A percentile compares a stretch with the other conserved stretches of the same genome.
phyloP scores from a whole-genome alignment of 2,113 vertebrate genomes.

The Nothoprocta perdicaria region DNA sequence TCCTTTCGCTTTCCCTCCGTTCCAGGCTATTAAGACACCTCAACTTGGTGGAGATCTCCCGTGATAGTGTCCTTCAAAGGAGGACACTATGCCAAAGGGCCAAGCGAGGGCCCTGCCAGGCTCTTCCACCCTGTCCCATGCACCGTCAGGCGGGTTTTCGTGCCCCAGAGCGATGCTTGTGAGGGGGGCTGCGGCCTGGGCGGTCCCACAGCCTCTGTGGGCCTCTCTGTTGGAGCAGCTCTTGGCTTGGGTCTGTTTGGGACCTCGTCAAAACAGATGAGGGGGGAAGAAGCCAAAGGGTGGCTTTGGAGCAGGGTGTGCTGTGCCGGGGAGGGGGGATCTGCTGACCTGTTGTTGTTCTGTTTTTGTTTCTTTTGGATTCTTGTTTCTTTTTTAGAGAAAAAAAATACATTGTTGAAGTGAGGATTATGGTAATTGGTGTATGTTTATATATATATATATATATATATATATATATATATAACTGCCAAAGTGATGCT shows the following conservation, averaged over 20 bases:
- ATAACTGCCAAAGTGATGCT: neutral
- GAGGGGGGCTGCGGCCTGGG: neutral
- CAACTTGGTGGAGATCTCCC: neutral
- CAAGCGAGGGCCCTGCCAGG: neutral
- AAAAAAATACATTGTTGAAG: neutral
- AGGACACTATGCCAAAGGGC: neutral
- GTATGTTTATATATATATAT: neutral
- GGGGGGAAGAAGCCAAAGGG: neutral
- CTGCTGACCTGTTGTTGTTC: neutral
- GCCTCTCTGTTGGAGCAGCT: neutral
- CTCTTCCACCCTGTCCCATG: neutral
- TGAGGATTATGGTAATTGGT: neutral
- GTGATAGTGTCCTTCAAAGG: neutral
- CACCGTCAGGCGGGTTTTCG: neutral
- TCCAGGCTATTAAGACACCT: neutral
- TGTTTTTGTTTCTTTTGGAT: rapidly evolving
- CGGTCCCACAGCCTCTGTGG: neutral
- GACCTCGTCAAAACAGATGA: neutral
- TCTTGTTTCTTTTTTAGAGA: neutral
- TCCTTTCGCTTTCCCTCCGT: neutral
- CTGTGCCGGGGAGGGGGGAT: neutral
- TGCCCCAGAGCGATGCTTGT: neutral
- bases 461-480: neutral
- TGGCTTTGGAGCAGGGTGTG: conserved; percentile 6
- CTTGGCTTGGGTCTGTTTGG: neutral